These are phyloP conservation scores for Ataeniobius toweri DNA, from an alignment of 2,797 vertebrate species.

Conservation along the genomic window DNA sequence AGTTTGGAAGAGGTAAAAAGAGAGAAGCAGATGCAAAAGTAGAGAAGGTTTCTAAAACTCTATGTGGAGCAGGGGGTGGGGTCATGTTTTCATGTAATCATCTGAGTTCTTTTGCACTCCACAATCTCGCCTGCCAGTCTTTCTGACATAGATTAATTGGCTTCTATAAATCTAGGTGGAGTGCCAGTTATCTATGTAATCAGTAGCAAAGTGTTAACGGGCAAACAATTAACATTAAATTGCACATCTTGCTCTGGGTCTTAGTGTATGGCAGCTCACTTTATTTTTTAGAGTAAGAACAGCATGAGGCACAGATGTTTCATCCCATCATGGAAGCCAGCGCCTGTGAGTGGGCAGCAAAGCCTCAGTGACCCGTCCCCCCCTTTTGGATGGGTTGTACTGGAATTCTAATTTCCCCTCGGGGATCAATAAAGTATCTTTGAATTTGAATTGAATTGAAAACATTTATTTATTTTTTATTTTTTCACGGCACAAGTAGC, in stretches of 20 bases:
- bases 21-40: slow-evolving; percentile 19
- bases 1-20: slow-evolving; percentile 23
- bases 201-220: slow-evolving; percentile 55
- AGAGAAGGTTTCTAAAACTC: slow-evolving; percentile 20
- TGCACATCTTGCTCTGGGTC: slow-evolving; percentile 60
- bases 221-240: slow-evolving; percentile 67
- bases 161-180: slow-evolving; percentile 63
- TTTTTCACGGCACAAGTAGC: too few relatives aligned
- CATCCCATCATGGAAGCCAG: slow-evolving; percentile 44
- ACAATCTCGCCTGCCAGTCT: slow-evolving; percentile 24
- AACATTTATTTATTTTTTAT: too few relatives aligned
- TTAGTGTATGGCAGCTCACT: slow-evolving; percentile 40
- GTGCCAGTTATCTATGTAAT: slow-evolving; percentile 63
- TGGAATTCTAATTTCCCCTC: too few relatives aligned
- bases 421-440: too few relatives aligned
- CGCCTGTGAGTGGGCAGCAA: too few relatives aligned
- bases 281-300: slow-evolving; percentile 50
- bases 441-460: too few relatives aligned
- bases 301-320: slow-evolving; percentile 65
- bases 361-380: too few relatives aligned
- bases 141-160: slow-evolving; percentile 60
- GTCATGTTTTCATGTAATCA: slow-evolving; percentile 34
- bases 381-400: too few relatives aligned
- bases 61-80: neutral
- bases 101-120: slow-evolving; percentile 12